These are phyloP conservation scores for Salvelinus fontinalis DNA, from an alignment of 2,113 vertebrate species.

Conservation along the genomic window DNA sequence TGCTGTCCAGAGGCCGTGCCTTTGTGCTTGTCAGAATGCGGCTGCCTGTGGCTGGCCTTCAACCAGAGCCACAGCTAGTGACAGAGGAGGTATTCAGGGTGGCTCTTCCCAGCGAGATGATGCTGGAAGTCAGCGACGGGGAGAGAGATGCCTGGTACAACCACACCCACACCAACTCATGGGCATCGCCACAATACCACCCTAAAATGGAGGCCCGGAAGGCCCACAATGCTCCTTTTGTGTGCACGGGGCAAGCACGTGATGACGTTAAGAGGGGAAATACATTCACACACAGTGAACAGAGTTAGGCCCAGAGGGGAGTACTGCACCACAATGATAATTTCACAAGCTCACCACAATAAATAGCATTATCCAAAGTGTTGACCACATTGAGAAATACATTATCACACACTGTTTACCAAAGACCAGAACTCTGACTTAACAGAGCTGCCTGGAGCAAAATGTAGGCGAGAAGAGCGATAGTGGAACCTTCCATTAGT, in stretches of 20 bases:
- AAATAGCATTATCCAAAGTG: neutral
- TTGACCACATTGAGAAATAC: neutral
- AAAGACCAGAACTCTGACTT: too few species aligned
- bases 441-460: too few species aligned
- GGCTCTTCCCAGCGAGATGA: neutral
- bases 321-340: neutral
- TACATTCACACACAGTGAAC: neutral
- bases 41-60: neutral
- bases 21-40: neutral
- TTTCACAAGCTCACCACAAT: too few species aligned
- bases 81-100: slow-evolving; percentile 30
- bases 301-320: neutral
- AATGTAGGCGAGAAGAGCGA: too few species aligned
- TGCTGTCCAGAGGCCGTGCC: neutral
- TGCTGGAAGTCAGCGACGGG: slow-evolving; percentile 3
- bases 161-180: neutral
- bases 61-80: neutral
- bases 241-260: slow-evolving; percentile 16
- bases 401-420: too few species aligned
- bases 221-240: slow-evolving; percentile 28
- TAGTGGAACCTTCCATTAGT: too few species aligned
- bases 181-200: slow-evolving; percentile 24
- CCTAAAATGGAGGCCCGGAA: slow-evolving; percentile 6
- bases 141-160: slow-evolving; percentile 10
- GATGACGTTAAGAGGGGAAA: neutral